Percentiles rank a stretch among this genome's conserved stretches.
Conservation (phyloP, 1,140 invertebrate species). For the Pseudomyrmex gracilis region DNA sequence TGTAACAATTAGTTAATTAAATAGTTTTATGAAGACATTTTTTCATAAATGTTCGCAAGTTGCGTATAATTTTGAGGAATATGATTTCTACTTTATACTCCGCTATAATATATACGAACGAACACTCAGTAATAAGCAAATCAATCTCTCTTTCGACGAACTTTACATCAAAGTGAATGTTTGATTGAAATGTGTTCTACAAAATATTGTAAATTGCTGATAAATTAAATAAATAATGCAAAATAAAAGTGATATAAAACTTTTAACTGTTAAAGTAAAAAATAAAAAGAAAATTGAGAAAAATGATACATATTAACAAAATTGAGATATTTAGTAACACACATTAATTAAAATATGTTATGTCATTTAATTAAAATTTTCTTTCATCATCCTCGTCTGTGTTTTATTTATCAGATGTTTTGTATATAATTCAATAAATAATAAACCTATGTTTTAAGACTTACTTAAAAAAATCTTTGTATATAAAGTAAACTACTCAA, state of each 20-base stretch:
- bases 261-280: not conserved
- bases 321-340: not conserved
- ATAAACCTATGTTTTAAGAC: constrained; percentile 12
- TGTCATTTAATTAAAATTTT: constrained; percentile 20
- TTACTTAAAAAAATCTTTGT: constrained; percentile 6
- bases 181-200: not conserved
- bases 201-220: constrained; percentile 36
- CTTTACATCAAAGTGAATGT: constrained; percentile 55
- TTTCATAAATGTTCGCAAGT: not conserved
- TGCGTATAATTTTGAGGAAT: constrained; percentile 4
- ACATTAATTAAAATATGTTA: constrained; percentile 21
- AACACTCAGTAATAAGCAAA: constrained; percentile 61
- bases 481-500: not conserved
- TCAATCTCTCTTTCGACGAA: constrained; percentile 53
- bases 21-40: not conserved
- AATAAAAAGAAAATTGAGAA: not conserved
- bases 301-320: not conserved
- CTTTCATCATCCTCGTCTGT: not conserved
- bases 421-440: not conserved
- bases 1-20: not conserved
- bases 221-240: constrained; percentile 57
- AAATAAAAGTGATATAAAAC: constrained; percentile 24
- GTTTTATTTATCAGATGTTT: not conserved
- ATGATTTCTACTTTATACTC: not conserved
- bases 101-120: constrained; percentile 19